A percentile compares a stretch with the other conserved stretches of the same genome.
Conservation (phyloP, 2,113 vertebrate species). For the Cyprinus carpio region DNA sequence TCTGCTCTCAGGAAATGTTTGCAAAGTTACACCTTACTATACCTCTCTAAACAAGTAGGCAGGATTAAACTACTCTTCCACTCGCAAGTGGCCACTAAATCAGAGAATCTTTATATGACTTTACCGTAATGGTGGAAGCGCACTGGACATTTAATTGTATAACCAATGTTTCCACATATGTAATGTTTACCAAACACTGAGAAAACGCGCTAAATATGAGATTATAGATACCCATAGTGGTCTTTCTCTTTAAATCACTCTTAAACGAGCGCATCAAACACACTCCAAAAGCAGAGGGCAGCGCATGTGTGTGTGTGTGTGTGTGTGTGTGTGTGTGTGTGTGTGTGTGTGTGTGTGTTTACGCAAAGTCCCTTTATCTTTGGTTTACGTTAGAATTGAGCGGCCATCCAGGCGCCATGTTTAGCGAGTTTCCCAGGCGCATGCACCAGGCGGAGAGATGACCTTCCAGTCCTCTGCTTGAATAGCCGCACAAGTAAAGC, state of each 20-base stretch:
- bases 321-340: background rate
- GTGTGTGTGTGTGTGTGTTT: background rate
- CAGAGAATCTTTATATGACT: background rate
- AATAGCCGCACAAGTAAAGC: conserved; percentile 75
- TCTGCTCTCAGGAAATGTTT: conserved; percentile 87
- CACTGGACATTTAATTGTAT: background rate
- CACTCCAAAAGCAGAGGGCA: conserved; percentile 4
- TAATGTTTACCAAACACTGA: background rate
- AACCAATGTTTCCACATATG: too few species aligned
- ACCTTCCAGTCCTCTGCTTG: conserved; percentile 79
- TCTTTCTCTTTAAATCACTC: background rate
- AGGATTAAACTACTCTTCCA: conserved; percentile 59
- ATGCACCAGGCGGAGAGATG: conserved; percentile 68
- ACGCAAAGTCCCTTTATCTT: too few species aligned
- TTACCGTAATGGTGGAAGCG: background rate
- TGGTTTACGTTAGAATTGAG: background rate
- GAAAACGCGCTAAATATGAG: background rate
- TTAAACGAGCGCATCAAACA: background rate
- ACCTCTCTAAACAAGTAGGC: conserved; percentile 76
- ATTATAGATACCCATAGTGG: background rate
- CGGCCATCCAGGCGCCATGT: conserved; percentile 51
- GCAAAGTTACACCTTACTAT: conserved; percentile 88
- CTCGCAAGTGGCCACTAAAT: conserved; percentile 24
- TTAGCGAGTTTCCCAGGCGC: conserved; percentile 57
- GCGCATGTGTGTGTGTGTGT: background rate